These are phyloP conservation scores for Sebastes diaconus DNA, from an alignment of 2,797 vertebrate genomes.

Conservation along the genomic window DNA sequence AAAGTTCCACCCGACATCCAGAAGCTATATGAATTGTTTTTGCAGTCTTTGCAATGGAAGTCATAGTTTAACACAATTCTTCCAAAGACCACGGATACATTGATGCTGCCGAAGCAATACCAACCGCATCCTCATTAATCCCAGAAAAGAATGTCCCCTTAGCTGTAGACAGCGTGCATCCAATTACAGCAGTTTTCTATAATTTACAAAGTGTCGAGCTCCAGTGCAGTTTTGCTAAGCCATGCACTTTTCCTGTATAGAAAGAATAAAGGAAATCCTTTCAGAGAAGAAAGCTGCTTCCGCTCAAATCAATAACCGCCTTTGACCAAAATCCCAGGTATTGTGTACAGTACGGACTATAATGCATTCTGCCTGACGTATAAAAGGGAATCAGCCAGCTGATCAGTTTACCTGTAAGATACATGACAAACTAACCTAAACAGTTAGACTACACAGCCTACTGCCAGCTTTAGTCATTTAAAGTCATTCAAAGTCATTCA, in stretches of 20 bases:
- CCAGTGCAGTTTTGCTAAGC: constrained; percentile 6
- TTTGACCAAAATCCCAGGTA: not conserved
- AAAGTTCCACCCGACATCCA: not conserved
- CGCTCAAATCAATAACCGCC: not conserved
- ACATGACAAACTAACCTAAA: too few relatives aligned
- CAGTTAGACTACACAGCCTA: too few relatives aligned
- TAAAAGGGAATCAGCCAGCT: not conserved
- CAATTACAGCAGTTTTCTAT: constrained; percentile 6
- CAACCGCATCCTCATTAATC: not conserved
- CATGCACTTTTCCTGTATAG: not conserved
- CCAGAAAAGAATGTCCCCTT: not conserved
- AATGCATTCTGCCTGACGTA: not conserved
- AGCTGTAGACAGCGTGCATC: not conserved
- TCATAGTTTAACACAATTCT: not conserved
- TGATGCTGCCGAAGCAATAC: not conserved
- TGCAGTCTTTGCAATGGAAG: not conserved
- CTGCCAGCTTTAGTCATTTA: too few relatives aligned
- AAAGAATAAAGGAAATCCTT: constrained; percentile 13
- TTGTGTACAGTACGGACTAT: not conserved
- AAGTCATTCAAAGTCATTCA: too few relatives aligned
- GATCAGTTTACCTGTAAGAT: too few relatives aligned
- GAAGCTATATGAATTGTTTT: not conserved
- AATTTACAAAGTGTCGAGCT: not conserved
- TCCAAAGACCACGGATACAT: not conserved
- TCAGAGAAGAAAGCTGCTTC: not conserved